These are phyloP conservation scores for Echinarachnius parma DNA, from an alignment of 53 echinoderm and acorn worm genomes.

Conservation along the genomic window DNA sequence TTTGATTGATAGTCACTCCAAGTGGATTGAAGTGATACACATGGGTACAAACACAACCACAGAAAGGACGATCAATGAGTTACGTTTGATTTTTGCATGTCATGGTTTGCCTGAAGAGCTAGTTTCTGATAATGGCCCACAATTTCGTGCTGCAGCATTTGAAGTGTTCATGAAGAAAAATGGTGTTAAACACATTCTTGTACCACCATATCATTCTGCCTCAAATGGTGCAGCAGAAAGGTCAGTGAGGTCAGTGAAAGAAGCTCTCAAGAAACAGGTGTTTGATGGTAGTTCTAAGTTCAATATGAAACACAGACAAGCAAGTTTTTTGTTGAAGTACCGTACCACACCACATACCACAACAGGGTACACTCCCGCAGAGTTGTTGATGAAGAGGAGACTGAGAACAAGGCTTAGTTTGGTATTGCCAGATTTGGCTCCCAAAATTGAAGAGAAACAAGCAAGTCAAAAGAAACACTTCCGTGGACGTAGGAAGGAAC, in stretches of 20 bases:
- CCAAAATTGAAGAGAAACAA: constrained; percentile 42
- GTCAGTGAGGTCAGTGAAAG: constrained; percentile 22
- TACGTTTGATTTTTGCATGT: constrained; percentile 53
- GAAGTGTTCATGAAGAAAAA: constrained; percentile 3
- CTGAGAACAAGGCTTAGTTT: constrained; percentile 46
- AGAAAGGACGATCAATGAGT: constrained; percentile 47
- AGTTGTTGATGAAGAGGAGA: constrained; percentile 57
- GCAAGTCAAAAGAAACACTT: background rate
- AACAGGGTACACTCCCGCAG: constrained; percentile 49
- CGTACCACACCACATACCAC: constrained; percentile 59
- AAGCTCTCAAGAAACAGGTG: constrained; percentile 25
- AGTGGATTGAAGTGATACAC: constrained; percentile 54
- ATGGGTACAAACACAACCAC: constrained; percentile 49
- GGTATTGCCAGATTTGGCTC: constrained; percentile 30
- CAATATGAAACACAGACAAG: constrained; percentile 43
- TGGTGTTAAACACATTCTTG: constrained; percentile 39
- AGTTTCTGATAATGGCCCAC: constrained; percentile 14
- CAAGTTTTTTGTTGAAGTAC: constrained; percentile 49
- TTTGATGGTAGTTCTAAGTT: constrained; percentile 22
- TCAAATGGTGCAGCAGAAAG: constrained; percentile 49
- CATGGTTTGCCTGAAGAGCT: constrained; percentile 64
- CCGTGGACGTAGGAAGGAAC: background rate
- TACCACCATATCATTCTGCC: constrained; percentile 28
- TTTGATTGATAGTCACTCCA: no score
- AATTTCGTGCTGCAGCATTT: background rate